Conservation (phyloP, 2,797 vertebrate species). For the Prionace glauca region DNA sequence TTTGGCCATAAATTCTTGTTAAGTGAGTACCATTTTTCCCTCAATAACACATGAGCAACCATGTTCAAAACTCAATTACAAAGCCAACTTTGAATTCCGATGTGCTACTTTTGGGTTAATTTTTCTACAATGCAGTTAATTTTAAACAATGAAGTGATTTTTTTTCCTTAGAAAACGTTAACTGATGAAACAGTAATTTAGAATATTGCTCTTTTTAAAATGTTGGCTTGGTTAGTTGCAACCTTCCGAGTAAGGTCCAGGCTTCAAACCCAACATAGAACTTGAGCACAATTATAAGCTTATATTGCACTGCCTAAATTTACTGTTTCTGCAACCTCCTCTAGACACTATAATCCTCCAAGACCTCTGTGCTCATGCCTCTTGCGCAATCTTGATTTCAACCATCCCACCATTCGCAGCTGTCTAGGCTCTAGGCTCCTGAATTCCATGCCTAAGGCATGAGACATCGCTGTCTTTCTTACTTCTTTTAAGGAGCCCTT, state of each 20-base stretch:
- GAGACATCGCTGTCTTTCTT: background rate
- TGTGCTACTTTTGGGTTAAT: background rate
- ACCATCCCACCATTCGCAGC: background rate
- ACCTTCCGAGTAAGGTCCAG: background rate
- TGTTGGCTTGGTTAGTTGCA: background rate
- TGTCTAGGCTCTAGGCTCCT: background rate
- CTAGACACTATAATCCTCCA: background rate
- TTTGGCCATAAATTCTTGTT: background rate
- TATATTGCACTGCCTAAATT: background rate
- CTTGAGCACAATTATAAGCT: background rate
- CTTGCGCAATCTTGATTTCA: background rate
- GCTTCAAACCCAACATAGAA: background rate
- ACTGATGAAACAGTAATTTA: background rate
- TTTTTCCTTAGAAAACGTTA: background rate
- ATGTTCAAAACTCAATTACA: background rate
- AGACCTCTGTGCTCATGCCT: background rate
- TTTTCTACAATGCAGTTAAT: background rate
- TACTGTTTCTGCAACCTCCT: background rate
- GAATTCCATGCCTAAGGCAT: background rate
- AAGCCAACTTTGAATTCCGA: background rate
- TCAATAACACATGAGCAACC: background rate
- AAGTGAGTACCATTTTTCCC: background rate
- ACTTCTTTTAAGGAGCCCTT: background rate
- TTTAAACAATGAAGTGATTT: background rate
- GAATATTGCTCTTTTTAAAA: background rate